Evolutionary conservation across 2,113 vertebrate genomes (phyloP).

Genomic region (Murina feae): DNA sequence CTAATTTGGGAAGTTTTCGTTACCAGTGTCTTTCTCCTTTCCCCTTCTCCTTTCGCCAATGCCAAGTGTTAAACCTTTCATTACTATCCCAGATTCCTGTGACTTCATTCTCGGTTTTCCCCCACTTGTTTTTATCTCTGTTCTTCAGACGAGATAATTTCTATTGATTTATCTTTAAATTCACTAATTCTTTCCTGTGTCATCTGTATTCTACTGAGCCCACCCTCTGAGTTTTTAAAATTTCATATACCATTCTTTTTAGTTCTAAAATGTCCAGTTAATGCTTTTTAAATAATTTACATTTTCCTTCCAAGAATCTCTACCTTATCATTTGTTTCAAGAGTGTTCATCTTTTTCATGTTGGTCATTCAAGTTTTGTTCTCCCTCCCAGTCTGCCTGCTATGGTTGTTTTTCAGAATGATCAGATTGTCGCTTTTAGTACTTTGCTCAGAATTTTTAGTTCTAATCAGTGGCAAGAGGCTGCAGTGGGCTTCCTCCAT

Average conservation of each 20-base stretch:
- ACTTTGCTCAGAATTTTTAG: not conserved
- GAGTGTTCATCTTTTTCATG: not conserved
- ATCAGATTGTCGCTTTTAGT: not conserved
- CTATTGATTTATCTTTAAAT: not conserved
- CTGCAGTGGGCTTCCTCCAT: not conserved
- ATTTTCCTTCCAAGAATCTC: not conserved
- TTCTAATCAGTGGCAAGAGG: not conserved
- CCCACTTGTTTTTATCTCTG: not conserved
- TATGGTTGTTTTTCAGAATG: not conserved
- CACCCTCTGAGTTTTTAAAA: not conserved
- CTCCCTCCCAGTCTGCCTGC: not conserved
- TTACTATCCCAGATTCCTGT: not conserved
- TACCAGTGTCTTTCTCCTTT: not conserved
- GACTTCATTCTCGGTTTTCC: not conserved
- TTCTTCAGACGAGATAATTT: not conserved
- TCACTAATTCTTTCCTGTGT: not conserved
- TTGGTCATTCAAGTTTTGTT: not conserved
- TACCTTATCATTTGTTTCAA: not conserved
- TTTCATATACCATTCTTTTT: not conserved
- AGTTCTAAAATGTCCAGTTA: not conserved
- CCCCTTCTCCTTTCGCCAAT: not conserved
- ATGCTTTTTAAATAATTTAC: not conserved
- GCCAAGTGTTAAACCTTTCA: not conserved
- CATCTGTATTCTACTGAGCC: not conserved
- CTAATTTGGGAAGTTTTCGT: not conserved